Evolutionary conservation across 2,797 vertebrate genomes (phyloP), one percentile per base, ranked within the genome.

Genomic region (Alfaro cultratus): DNA sequence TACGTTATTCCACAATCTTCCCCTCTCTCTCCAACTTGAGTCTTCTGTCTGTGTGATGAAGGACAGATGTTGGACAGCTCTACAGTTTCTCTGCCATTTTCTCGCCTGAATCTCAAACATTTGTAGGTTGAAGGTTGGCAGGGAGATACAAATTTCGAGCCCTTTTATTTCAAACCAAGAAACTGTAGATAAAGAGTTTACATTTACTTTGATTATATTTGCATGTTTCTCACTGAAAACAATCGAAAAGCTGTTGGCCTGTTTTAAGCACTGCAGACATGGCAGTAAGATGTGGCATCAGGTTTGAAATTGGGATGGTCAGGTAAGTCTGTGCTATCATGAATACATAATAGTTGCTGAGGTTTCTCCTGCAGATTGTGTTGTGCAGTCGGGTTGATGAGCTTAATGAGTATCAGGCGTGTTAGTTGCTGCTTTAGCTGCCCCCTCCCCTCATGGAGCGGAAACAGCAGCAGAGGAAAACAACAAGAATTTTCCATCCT

Each of bases 11-110:
- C 46, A 34, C 26, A 31, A 73, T 21, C 45, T 73, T 68, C 39
- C 10, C 23, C 64, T 74, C 41, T 26, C 36, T 43, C 51, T 55
- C 23, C 18, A 73, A 26, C 72, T 23, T 73, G 72, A 51, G 18
- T 73, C 16, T 73, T 73, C 71, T 49, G 71, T 73, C 71, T 73
- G 45, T 73, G 21, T 36, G 12, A 51, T 36, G 21, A 73, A 51
- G 49, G 72, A 73, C 45, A 36, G 29, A 47, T 73, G 4, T 31
- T 73, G 45, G 71, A 73, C 71, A 73, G 6, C 6, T 74, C 8
- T 16, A 8, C 4, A 16, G n/a, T 2, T 73, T 46, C 47, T 26
- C 5, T 12, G 26, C 16, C 72, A 31, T 26, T 26, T 60, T 31
- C 23, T 43, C n/a, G 73, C 11, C 26, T 45, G 36, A 9, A 8